Base-by-base conservation (phyloP, 2,888 invertebrate genomes). In the Embidobia sp. region DNA sequence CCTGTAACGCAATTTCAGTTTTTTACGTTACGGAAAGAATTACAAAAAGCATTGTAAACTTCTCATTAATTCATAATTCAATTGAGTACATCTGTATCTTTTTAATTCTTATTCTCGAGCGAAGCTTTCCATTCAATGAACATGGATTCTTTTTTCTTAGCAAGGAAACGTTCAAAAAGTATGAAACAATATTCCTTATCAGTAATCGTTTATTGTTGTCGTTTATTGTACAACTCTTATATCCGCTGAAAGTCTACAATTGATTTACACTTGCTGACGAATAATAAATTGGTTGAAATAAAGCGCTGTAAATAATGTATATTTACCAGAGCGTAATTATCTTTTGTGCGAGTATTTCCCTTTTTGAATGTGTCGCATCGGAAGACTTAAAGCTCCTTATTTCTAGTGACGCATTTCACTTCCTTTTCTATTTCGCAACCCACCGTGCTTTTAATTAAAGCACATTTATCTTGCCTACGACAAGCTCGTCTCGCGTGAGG, bases 381-480 rank as follows among this genome's bases (percentile, higher is more conserved):
- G 26, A 46, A 57, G 48, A 40, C 63, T 48, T 53, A 49, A 75
- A 59, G 51, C 66, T 59, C 46, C 61, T 67, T 67, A 61, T 75
- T 67, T 67, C 59, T 42, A 61, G 74, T 67, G 51, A 51, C 59
- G 33, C 55, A 35, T 61, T 44, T 15, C 29, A 46, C 59, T 57
- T 66, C 37, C 46, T 53, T 61, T 66, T 40, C 53, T 46, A 61
- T 70, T 44, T 61, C 63, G 29, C 72, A 37, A 48, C 37, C 70
- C 44, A 46, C 22, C 15, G 61, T 44, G 66, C 67, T 74, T 74
- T 74, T 74, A 74, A 74, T 74, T 74, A 74, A 74, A 74, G 46
- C 29, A 29, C 61, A 66, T 74, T 74, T 66, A 74, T 74, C 66
- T 74, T 53, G 49, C 40, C 53, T 46, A 16, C 51, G 57, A 73